Conservation (phyloP, 2,797 vertebrate genomes). For the Anableps anableps region DNA sequence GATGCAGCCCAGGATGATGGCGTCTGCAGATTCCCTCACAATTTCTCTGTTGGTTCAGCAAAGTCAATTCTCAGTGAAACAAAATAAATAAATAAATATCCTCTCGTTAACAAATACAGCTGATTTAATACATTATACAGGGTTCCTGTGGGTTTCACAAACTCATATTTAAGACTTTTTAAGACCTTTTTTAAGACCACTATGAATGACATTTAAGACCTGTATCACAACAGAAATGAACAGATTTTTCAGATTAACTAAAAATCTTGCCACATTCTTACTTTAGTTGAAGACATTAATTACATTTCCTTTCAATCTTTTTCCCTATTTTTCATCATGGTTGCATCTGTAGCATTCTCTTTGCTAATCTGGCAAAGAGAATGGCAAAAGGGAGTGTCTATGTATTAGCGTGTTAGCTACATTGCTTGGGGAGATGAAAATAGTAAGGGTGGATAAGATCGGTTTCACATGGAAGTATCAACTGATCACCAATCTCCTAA, state of each 20-base stretch:
- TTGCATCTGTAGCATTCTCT: not conserved
- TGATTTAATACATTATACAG: not conserved
- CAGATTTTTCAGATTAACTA: not conserved
- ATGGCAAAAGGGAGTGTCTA: too few species aligned
- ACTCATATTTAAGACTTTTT: not conserved
- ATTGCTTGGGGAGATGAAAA: too few species aligned
- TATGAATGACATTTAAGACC: not conserved
- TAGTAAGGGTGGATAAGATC: too few species aligned
- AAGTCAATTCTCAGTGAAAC: slow-evolving; percentile 11
- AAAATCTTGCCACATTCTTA: not conserved
- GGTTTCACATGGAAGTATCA: too few species aligned
- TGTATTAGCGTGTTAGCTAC: too few species aligned
- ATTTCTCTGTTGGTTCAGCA: slow-evolving; percentile 20
- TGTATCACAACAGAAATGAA: not conserved
- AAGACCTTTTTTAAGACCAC: too few species aligned
- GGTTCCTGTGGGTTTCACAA: not conserved
- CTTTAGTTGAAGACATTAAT: not conserved
- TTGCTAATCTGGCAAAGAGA: too few species aligned
- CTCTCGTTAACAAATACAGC: not conserved
- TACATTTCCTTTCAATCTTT: too few species aligned
- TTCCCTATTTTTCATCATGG: not conserved
- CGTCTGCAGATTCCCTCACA: slow-evolving; percentile 32
- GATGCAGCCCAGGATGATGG: slow-evolving; percentile 44
- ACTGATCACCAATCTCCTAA: too few species aligned
- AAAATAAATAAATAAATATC: slow-evolving; percentile 2